Evolutionary conservation across 2,888 invertebrate genomes (phyloP), one percentile per base, ranked within the genome.

Genomic region (Ochropleura plecta): DNA sequence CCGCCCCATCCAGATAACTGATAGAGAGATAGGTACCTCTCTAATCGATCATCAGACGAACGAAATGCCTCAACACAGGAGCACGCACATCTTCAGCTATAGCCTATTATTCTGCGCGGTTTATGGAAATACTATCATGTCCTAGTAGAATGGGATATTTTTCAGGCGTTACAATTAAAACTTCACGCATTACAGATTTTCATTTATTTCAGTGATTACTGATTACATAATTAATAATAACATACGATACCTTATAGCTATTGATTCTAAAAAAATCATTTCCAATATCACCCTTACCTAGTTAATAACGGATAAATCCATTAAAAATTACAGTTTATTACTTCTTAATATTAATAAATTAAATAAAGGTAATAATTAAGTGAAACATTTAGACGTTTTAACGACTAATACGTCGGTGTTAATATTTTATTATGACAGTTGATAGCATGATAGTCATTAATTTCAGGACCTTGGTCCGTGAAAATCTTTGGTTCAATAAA

Each of bases 191-290:
- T 92, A 92, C 91, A 92, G 93, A 92, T 94, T 95, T 95, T 93
- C 91, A 91, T 96, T 96, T 96, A 96, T 95, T 96, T 96, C 96
- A 96, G 95, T 96, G 95, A 96, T 95, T 96, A 96, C 96, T 95
- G 95, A 95, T 95, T 96, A 96, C 95, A 96, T 95, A 94, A 93
- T 93, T 94, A 94, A 91, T 96, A 94, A 94, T 96, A 96, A 96
- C 95, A 95, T 96, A 96, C 93, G 94, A 94, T 95, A 95, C 89
- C 96, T 96, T 96, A 96, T 75, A 86, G 86, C 96, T 96, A 96
- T 93, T 96, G 95, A 96, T 95, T 95, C 96, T 96, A 96, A 95
- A 96, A 96, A 96, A 96, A 96, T 96, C 96, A 96, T 95, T 96
- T 96, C 96, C 96, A 96, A 96, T 96, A 96, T 96, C 95, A 95